phyloP scores from a whole-genome alignment of 2,113 vertebrate genomes.

The Etheostoma cragini region DNA sequence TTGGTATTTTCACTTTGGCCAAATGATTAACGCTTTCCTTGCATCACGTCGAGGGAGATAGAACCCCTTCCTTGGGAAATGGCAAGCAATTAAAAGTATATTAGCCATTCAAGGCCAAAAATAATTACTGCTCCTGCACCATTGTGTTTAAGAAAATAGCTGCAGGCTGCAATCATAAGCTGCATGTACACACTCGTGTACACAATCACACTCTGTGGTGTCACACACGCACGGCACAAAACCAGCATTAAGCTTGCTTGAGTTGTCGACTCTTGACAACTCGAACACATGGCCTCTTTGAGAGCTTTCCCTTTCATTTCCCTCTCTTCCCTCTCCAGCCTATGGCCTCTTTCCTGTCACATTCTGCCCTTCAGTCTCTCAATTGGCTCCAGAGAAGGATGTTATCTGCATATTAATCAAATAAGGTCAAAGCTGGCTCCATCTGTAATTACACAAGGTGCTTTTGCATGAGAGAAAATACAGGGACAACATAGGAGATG shows the following conservation, averaged over 20 bases:
- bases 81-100: slow-evolving; percentile 80
- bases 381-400: background rate
- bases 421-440: background rate
- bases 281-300: slow-evolving; percentile 44
- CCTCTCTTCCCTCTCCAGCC: slow-evolving; percentile 16
- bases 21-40: slow-evolving; percentile 61
- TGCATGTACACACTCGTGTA: slow-evolving; percentile 42
- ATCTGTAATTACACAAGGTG: slow-evolving; percentile 2
- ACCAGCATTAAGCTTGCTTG: background rate
- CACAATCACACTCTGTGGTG: slow-evolving; percentile 20
- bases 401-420: slow-evolving; percentile 22
- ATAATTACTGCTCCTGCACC: slow-evolving; percentile 75
- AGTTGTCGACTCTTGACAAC: background rate
- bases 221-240: background rate
- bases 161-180: slow-evolving; percentile 64
- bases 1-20: slow-evolving; percentile 56
- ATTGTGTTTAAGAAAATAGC: slow-evolving; percentile 77
- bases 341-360: background rate
- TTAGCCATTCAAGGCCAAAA: slow-evolving; percentile 77
- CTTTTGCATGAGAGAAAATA: background rate
- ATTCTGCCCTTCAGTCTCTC: background rate
- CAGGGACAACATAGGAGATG: background rate
- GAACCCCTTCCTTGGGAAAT: slow-evolving; percentile 63
- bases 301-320: slow-evolving; percentile 54
- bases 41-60: slow-evolving; percentile 59